phyloP scores from a whole-genome alignment of 2,888 invertebrate genomes.

The Metallyticus violacea region DNA sequence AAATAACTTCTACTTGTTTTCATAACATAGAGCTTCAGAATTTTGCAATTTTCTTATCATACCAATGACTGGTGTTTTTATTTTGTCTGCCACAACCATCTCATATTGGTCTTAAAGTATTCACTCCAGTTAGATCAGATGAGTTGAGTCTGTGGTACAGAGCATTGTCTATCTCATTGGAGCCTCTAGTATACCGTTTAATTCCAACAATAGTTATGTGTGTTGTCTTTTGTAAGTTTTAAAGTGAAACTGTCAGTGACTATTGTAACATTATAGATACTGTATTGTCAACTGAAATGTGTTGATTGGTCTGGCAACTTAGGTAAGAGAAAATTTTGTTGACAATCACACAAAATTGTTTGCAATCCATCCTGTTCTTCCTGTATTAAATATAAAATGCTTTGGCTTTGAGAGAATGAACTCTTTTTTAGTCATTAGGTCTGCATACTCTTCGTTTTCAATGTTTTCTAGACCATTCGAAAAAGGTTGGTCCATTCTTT shows the following conservation, averaged over 20 bases:
- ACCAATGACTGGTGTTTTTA: not conserved
- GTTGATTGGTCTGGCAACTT: constrained; percentile 5
- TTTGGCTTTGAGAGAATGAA: constrained; percentile 4
- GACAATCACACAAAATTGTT: constrained; percentile 3
- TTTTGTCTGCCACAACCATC: constrained; percentile 13
- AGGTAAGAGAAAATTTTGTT: not conserved
- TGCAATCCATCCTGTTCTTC: not conserved
- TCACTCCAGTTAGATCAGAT: not conserved
- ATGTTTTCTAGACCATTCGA: no score
- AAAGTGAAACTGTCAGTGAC: not conserved
- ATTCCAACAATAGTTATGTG: not conserved
- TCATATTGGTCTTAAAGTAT: not conserved
- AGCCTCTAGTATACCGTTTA: constrained; percentile 8
- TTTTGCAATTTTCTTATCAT: constrained; percentile 1
- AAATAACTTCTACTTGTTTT: not conserved
- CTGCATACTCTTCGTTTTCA: no score
- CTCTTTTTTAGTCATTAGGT: no score
- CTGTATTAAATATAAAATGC: constrained; percentile 3
- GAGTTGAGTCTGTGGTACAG: not conserved
- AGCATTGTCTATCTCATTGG: constrained; percentile 16
- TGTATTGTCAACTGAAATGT: not conserved
- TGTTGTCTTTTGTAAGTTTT: not conserved
- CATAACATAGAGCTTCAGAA: not conserved
- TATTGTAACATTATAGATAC: constrained; percentile 4
- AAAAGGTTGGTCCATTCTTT: no score